Conservation (phyloP, 2,113 vertebrate genomes). For the Elgaria multicarinata region DNA sequence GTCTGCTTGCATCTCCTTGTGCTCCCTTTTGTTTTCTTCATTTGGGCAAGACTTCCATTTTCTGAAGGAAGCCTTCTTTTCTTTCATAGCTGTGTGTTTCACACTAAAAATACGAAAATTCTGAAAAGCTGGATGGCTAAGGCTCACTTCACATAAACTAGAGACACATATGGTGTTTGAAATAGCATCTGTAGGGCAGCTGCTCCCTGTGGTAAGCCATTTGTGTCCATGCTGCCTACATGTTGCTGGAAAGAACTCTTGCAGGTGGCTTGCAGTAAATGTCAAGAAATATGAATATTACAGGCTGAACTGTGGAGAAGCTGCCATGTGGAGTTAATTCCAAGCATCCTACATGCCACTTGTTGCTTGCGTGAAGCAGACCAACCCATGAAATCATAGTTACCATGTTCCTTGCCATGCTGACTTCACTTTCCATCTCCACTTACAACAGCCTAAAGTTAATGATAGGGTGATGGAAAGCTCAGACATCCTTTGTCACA, state of each 20-base stretch:
- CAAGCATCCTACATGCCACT: background rate
- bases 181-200: background rate
- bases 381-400: background rate
- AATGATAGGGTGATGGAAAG: background rate
- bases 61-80: too few species aligned
- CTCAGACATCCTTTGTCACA: background rate
- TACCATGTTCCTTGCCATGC: background rate
- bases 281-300: background rate
- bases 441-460: background rate
- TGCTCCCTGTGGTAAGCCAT: background rate
- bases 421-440: background rate
- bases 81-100: background rate
- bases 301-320: background rate
- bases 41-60: too few species aligned
- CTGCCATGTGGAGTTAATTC: background rate
- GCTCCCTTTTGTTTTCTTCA: too few species aligned
- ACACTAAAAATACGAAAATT: background rate
- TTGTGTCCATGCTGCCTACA: background rate
- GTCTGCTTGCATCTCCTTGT: too few species aligned
- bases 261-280: background rate
- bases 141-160: background rate
- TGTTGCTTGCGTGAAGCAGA: background rate
- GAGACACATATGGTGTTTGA: too few species aligned
- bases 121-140: background rate
- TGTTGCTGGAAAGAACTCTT: background rate